Base-by-base conservation (phyloP, 2,888 invertebrate species). In the Amiota minor region DNA sequence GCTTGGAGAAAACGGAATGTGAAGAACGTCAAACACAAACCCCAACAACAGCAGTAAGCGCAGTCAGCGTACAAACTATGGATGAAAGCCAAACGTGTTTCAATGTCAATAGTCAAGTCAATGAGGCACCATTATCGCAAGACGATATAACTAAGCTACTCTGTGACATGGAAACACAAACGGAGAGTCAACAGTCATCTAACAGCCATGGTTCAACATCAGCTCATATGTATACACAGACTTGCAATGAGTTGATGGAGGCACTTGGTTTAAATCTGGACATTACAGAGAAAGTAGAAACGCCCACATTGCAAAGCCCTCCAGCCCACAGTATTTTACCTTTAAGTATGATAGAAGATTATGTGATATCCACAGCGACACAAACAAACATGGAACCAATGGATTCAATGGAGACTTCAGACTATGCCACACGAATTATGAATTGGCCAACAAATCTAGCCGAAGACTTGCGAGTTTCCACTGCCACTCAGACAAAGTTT, bases 111-210 rank as follows among this genome's bases (percentile, higher is more conserved):
- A 16, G 45, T 35, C n/a, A 45, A n/a, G 0, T 62, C 23, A 3
- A 10, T 14, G 45, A 62, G 1, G n/a, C 9, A 45, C 1, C 46
- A 46, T 8, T 45, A 9, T 53, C 14, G 53, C 14, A 53, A 16
- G 16, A 18, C 18, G 16, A 16, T 9, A 16, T 20, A 1, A 16
- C 59, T 11, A 59, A 16, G 20, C 16, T 59, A 4, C n/a, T 47
- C 16, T 92, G 92, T 70, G 91, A 92, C 76, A 91, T 89, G 74
- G 92, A 93, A 86, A 93, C 93, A 0, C 93, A 93, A 86, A 93
- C 93, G 0, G 92, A 92, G 77, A 86, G n/a, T 75, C 80, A 62
- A n/a, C 23, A 35, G 2, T 35, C 10, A 71, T 71, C 14, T 8
- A 72, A n/a, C 79, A 78, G 56, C 72, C 8, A 78, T 81, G 72